phyloP scores from a whole-genome alignment of 2,113 vertebrate genomes.

The Trogon melanurus region DNA sequence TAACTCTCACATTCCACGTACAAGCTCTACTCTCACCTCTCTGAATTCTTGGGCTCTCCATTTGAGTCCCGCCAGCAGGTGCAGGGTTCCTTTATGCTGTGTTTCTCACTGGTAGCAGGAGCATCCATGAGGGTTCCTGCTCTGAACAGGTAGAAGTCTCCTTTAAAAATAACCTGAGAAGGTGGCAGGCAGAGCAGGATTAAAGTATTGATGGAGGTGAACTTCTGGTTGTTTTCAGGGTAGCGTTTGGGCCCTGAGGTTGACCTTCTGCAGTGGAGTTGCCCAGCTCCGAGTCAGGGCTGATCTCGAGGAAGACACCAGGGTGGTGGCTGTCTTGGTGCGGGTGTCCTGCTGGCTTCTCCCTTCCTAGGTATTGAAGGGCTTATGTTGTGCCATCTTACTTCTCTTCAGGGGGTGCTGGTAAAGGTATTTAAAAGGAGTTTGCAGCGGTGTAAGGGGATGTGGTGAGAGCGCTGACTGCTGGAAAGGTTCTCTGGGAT shows the following conservation, averaged over 20 bases:
- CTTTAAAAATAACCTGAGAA: not conserved
- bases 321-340: not conserved
- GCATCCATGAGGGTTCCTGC: not conserved
- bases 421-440: not conserved
- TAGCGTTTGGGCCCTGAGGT: not conserved
- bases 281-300: not conserved
- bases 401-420: not conserved
- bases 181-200: not conserved
- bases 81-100: not conserved
- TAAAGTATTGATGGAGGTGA: not conserved
- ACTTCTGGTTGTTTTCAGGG: not conserved
- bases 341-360: rapidly evolving
- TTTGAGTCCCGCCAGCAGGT: rapidly evolving
- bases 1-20: not conserved
- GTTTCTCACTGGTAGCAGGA: not conserved
- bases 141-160: not conserved
- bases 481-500: not conserved
- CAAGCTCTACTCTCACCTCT: not conserved
- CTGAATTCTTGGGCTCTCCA: not conserved
- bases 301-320: rapidly evolving
- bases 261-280: not conserved
- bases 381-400: not conserved
- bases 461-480: not conserved
- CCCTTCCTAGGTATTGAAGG: not conserved
- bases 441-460: not conserved